Evolutionary conservation across 2,113 vertebrate species (phyloP), one percentile per base, ranked within the genome.

Genomic region (Peromyscus maniculatus): DNA sequence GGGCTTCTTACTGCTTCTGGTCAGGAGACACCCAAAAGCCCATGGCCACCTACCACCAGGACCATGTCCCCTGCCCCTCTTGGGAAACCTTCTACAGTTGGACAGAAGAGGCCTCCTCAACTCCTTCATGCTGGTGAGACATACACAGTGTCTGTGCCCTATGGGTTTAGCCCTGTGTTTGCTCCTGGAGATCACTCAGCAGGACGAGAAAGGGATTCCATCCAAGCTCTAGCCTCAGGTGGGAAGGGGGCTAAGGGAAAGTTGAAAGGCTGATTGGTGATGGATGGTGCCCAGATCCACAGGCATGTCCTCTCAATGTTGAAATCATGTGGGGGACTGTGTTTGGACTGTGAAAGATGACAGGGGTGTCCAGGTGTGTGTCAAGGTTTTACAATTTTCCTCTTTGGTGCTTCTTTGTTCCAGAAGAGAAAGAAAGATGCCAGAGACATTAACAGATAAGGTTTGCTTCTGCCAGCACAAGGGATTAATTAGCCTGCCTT

Each of bases 41-140:
- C 57, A 7, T 1, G 87, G 95, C 8, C 59, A 1, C 46, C 94
- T 98, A 43, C 98, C 98, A 0, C 98, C 98, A 4, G 97, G 98
- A 0, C 97, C 98, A 11, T 64, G 8, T 1, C 98, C 98, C 19
- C 92, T 98, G 55, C 97, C 98, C 6, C 28, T 98, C n/a, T 24
- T 98, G 16, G 98, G 98, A 57, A 98, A 98, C 79, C 2, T 98
- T 16, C 91, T 98, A 33, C 98, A 98, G n/a, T 92, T 98, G 90
- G 93, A 97, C 22, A 90, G 94, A 31, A 33, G 26, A 24, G 79
- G 97, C 28, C 95, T 97, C 15, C 88, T 98, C 24, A 87, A 92
- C 11, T 98, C 97, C 21, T 95, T 98, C 31, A 67, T 97, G 77
- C 82, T 10, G 98, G 98, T 98, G 74, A 98, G 97, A 16, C 24